phyloP scores from a whole-genome alignment of 2,888 invertebrate species.

The Agrilus mali region DNA sequence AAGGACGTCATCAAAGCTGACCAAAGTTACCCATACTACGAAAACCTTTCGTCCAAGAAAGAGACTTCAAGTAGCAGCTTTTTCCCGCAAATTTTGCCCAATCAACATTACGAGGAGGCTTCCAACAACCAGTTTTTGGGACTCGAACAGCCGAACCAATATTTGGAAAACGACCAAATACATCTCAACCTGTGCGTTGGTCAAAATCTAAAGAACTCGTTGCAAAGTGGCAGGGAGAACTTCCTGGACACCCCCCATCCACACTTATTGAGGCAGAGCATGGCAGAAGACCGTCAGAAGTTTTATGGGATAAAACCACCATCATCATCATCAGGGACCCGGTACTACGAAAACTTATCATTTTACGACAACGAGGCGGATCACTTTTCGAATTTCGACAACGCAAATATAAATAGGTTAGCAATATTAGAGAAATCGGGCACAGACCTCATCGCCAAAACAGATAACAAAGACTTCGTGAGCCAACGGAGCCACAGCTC shows the following conservation, averaged over 20 bases:
- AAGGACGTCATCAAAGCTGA: slow-evolving; percentile 29
- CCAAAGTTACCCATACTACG: slow-evolving; percentile 30
- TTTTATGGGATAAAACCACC: too few species aligned
- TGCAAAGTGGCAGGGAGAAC: too few species aligned
- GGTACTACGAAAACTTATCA: too few species aligned
- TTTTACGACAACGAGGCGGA: too few species aligned
- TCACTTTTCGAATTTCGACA: too few species aligned
- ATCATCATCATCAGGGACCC: too few species aligned
- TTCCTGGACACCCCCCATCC: too few species aligned
- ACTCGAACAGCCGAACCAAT: slow-evolving; percentile 6
- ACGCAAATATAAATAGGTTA: slow-evolving; percentile 1
- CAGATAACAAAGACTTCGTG: slow-evolving; percentile 27
- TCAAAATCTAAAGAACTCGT: too few species aligned
- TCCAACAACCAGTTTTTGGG: slow-evolving; percentile 20
- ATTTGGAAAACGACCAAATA: too few species aligned
- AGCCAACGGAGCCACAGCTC: slow-evolving; percentile 22
- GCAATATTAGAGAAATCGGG: slow-evolving; percentile 22
- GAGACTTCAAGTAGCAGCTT: slow-evolving; percentile 27
- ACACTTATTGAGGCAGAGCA: too few species aligned
- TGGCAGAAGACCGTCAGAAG: too few species aligned
- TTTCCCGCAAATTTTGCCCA: slow-evolving; percentile 32
- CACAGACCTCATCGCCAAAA: slow-evolving; percentile 31
- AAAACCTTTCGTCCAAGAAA: slow-evolving; percentile 15
- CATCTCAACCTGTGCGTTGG: too few species aligned
- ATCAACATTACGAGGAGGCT: slow-evolving; percentile 25